Base-by-base conservation (phyloP, 1,140 invertebrate genomes). In the Pygmarrhopalites habei region DNA sequence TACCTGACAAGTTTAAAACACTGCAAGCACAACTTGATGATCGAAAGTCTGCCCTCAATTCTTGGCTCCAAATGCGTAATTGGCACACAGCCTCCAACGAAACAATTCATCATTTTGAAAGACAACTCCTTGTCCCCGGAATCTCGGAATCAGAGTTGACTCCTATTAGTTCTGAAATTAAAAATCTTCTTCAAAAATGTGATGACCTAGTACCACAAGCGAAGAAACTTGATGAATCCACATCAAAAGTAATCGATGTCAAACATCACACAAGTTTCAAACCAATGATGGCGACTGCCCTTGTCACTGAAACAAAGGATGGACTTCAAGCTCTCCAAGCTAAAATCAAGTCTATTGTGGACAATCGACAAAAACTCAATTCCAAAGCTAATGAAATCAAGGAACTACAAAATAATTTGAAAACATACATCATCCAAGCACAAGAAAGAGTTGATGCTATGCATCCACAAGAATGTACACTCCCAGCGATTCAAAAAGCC, bases 31-130 rank as follows among this genome's bases (percentile, higher is more conserved):
- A 86, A 65, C 78, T 95, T 59, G 79, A 82, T 71, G 80, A 84
- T 65, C 89, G 89, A 73, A 88, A 87, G 75, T 79, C 77, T 1
- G 80, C 83, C 19, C 76, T 94, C 25, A 85, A 92, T 73, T 89
- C 88, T 66, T 93, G 90, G 88, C 82, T 81, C 1, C 87, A 91
- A 67, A 79, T 93, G 28, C 73, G 90, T 17, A 85, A 84, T 61
- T 92, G 88, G 86, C 83, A 87, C 66, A 82, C 86, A 65, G 88
- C 92, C 64, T 83, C 85, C n/a, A 83, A 82, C 61, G 86, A 56
- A 14, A 59, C 66, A 1, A 63, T 89, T 19, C 80, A 83, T 62
- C 76, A 81, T 66, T 77, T 87, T 19, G 81, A 84, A 19, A 77
- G 80, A 61, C 88, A 91, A 73, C 53, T 79, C 3, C 64, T 28